These are phyloP conservation scores for Thalassarche chlororhynchos DNA, from an alignment of 2,113 vertebrate genomes.

Conservation along the genomic window DNA sequence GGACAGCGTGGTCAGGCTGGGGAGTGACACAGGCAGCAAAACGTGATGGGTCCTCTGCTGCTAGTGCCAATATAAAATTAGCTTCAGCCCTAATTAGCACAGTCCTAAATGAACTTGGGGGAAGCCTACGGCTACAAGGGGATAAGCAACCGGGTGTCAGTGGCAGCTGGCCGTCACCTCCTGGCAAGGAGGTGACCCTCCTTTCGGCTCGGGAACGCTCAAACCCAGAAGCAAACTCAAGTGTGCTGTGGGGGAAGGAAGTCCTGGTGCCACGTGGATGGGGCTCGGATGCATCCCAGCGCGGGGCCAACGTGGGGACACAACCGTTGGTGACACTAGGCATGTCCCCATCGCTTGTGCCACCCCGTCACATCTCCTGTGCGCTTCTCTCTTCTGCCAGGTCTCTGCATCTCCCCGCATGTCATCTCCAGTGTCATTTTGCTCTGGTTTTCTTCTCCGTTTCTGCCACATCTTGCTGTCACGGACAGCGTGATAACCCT, in stretches of 20 bases:
- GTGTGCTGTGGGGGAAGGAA: background rate
- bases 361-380: background rate
- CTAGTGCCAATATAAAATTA: background rate
- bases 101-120: background rate
- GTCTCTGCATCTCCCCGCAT: background rate
- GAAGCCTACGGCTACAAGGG: background rate
- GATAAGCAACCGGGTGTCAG: rapidly evolving
- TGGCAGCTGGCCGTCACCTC: background rate
- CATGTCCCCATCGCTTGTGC: background rate
- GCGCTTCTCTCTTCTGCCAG: background rate
- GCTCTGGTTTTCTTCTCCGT: background rate
- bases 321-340: rapidly evolving
- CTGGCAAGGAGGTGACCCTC: background rate
- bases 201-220: background rate
- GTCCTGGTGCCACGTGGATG: background rate
- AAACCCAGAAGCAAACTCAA: background rate
- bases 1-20: background rate
- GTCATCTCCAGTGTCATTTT: background rate
- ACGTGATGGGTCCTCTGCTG: rapidly evolving
- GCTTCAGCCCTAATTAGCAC: background rate
- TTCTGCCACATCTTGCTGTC: background rate
- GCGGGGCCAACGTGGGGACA: background rate
- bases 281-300: background rate
- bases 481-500: background rate
- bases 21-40: background rate